Evolutionary conservation across 2,888 invertebrate genomes (phyloP).

Genomic region (Phalera bucephala): DNA sequence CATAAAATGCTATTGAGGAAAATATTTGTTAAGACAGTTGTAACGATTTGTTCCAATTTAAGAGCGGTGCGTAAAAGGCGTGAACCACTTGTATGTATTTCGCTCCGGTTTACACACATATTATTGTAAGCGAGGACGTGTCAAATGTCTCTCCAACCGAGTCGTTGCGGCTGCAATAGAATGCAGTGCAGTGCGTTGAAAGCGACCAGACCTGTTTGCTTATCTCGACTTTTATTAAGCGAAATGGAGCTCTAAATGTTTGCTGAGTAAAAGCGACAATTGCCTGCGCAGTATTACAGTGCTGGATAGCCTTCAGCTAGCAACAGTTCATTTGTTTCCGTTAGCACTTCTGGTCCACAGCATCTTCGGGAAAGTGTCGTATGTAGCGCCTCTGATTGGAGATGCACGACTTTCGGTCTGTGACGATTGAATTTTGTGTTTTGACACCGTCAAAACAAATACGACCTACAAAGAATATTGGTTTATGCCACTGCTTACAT

Average conservation of each 20-base stretch:
- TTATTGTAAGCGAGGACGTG: constrained; percentile 62
- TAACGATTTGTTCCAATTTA: constrained; percentile 10
- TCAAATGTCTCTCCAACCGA: constrained; percentile 73
- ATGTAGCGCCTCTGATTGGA: constrained; percentile 68
- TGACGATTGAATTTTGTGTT: constrained; percentile 32
- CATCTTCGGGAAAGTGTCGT: constrained; percentile 68
- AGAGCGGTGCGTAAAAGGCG: constrained; percentile 16
- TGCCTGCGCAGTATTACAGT: constrained; percentile 23
- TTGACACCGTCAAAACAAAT: constrained; percentile 50
- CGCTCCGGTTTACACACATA: constrained; percentile 36
- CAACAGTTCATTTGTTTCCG: constrained; percentile 77
- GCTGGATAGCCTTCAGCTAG: constrained; percentile 63
- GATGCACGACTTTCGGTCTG: constrained; percentile 53
- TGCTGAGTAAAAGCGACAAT: constrained; percentile 31
- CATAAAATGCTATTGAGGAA: no score
- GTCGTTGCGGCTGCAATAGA: constrained; percentile 71
- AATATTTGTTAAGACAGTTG: not conserved
- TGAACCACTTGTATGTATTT: constrained; percentile 40
- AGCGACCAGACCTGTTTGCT: constrained; percentile 70
- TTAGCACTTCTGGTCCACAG: constrained; percentile 66
- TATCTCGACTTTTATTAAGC: constrained; percentile 40
- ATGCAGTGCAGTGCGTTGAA: constrained; percentile 67
- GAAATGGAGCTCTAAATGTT: constrained; percentile 40
- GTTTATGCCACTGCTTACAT: constrained; percentile 4
- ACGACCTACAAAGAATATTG: constrained; percentile 10